Base-by-base conservation (phyloP, 2,888 invertebrate species). In the Gisinianus flammeolus region DNA sequence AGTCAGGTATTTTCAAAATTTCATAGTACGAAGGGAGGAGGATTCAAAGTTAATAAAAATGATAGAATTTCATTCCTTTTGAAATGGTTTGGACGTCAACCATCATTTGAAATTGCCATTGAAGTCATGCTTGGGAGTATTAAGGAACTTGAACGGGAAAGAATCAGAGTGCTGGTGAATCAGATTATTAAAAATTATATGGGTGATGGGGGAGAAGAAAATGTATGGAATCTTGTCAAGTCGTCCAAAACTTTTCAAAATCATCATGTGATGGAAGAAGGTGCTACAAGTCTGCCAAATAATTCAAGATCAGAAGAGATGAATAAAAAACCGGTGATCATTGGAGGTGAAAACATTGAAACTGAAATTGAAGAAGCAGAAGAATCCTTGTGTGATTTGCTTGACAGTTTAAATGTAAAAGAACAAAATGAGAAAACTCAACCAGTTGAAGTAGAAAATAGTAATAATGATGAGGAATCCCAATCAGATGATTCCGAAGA, bases 61-160 rank as follows among this genome's bases (percentile, higher is more conserved):
- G 89, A 91, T 80, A 90, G 91, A 80, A 93, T 96, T 81, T 89
- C 91, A 81, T 90, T 91, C 2, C 88, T 94, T 6, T 89, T 96
- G 4, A 89, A 90, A 77, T 96, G 96, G 95, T 86, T 96, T 1
- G 90, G 91, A 83, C 90, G 67, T 1, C 81, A 91, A 85, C 91
- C 93, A 86, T 91, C 90, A 0, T 88, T 92, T 28, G 91, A 93
- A 19, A 89, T 91, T 1, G 94, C 94, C 0, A 87, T 94, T 19
- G 86, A 88, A 10, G 92, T 91, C 71, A 83, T 87, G 58, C 68
- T 87, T 31, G 79, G 73, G 2, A 84, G 81, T 72, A 79, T 85
- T 16, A 83, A 85, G 33, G 82, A 82, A 58, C 83, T 81, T 1
- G 81, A 83, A 28, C 81, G 85, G 33, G 79, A 85, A 4, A 76